phyloP scores from a whole-genome alignment of 2,113 vertebrate genomes.

The Romanogobio albipinnatus region DNA sequence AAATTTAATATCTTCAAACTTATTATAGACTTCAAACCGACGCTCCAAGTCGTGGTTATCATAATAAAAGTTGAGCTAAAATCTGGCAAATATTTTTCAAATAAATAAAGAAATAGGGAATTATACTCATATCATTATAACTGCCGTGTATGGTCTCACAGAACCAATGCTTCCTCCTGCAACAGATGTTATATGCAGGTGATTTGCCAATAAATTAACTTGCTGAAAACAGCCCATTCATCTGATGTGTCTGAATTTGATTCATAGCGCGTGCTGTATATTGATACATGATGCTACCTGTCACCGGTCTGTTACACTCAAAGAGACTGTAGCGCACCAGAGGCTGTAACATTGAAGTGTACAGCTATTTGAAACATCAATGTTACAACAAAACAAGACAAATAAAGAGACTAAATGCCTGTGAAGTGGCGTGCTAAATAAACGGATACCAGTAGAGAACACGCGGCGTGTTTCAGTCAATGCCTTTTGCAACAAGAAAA shows the following conservation, averaged over 20 bases:
- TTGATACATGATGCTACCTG: background rate
- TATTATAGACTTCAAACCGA: background rate
- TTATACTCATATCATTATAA: background rate
- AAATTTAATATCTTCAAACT: background rate
- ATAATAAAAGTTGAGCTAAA: background rate
- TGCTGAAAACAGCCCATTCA: background rate
- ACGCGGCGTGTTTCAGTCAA: slow-evolving; percentile 1
- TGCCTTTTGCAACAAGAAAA: background rate
- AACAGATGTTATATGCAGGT: background rate
- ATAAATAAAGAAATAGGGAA: background rate
- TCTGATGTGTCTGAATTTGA: background rate
- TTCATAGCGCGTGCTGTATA: background rate
- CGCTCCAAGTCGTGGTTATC: background rate
- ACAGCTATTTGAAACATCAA: background rate
- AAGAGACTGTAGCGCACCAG: background rate
- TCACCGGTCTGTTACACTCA: slow-evolving; percentile 13
- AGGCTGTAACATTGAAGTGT: slow-evolving; percentile 8
- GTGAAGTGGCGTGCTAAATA: background rate
- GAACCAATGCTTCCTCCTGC: background rate
- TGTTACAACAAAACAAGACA: background rate
- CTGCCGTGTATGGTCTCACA: background rate
- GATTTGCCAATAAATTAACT: background rate
- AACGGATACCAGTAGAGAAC: background rate
- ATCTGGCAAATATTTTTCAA: background rate
- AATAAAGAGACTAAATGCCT: background rate